Base-by-base conservation (phyloP, 2,113 vertebrate genomes). In the Pholis gunnellus region DNA sequence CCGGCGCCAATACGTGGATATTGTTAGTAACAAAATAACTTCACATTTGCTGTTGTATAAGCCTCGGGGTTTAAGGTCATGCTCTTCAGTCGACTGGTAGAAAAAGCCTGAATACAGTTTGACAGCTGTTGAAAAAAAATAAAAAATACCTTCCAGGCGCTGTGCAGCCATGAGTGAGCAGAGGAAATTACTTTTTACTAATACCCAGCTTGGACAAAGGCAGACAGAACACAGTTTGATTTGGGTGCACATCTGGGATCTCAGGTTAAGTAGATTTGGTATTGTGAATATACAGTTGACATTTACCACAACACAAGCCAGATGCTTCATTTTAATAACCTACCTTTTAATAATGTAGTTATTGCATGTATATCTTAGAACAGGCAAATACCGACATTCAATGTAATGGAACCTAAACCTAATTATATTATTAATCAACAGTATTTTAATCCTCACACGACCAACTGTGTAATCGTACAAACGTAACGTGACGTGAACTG, bases 151-250 rank as follows among this genome's bases (percentile, higher is more conserved):
- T 85, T 67, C 59, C 59, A 83, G 78, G 71, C 81, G 71, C 54
- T 1, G 68, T 75, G 75, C 69, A 85, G 83, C 76, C 75, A 71
- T 84, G 88, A 88, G 86, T 82, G 85, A 88, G 87, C 87, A 87
- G 69, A 50, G 68, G 72, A 91, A 90, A 93, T 91, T 69, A 85
- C 90, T 85, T 93, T 87, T 78, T 77, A 78, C 88, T 87, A 88
- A 91, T 87, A 88, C 73, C 75, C 63, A 69, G 69, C 50, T 65
- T 78, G 76, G 85, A 85, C 86, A 89, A 89, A 84, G 54, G 60
- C 79, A 75, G 82, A 88, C 70, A 73, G 75, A 60, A 38, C 52
- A 65, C 75, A 78, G 50, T 72, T 78, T 78, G 77, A 87, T 84
- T 85, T 83, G 54, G 78, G 29, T 74, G 22, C 65, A 81, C 72